Evolutionary conservation across 2,797 vertebrate genomes (phyloP), one percentile per base, ranked within the genome.

Genomic region (Ptychobarbus kaznakovi): DNA sequence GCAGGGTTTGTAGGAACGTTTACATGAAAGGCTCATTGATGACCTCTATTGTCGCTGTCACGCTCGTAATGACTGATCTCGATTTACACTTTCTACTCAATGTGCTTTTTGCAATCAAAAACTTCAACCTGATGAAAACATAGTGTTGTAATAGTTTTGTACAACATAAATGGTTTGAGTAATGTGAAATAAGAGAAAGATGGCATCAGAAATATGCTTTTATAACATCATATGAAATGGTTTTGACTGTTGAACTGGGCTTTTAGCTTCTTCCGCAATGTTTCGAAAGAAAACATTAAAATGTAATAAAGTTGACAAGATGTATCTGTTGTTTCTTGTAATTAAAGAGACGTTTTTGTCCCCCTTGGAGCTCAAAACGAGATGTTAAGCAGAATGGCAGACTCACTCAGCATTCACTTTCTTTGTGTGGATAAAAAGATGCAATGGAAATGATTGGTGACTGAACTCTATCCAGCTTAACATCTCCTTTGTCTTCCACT

Each of bases 121-220:
- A 32, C 80, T 84, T 56, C 22, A 85, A 28, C 20, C 69, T 25
- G 78, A 87, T 3, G 83, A 93, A 92, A 85, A 93, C 90, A 32
- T 32, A 93, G 89, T 87, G 83, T 73, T 85, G 83, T 88, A 66
- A 81, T 44, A 49, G n/a, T 76, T 72, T 65, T 77, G 66, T 76
- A 51, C 15, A 44, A 51, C 40, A 80, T 42, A 18, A 49, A 49
- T 53, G 32, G 53, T 46, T 65, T 78, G 51, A 70, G 63, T 82
- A 13, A 84, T 68, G 35, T 8, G 4, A 63, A 28, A 49, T 80
- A 40, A 79, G 32, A 20, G 38, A 73, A 79, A 79, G 25, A 32
- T 16, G 38, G 40, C 22, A 10, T 22, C 42, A 22, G 2, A 61
- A 35, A 72, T 13, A 42, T 46, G 9, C 15, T 82, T 82, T 82